Base-by-base conservation (phyloP, 2,797 vertebrate species). In the Pogonophryne albipinna region DNA sequence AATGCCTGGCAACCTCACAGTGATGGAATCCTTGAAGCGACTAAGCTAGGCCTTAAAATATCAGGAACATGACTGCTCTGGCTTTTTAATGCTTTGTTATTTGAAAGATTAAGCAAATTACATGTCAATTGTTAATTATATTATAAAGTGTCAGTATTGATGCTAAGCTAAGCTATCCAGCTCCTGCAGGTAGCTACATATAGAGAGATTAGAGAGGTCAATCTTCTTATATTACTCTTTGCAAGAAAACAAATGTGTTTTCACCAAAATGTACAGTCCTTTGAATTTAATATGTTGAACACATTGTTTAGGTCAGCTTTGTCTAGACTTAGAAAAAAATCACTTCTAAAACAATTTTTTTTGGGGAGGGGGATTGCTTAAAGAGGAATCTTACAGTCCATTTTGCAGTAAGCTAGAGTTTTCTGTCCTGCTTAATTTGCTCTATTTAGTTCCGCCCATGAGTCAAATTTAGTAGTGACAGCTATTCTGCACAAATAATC, bases 1-100 rank as follows among this genome's bases (percentile, higher is more conserved):
- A 74, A 44, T 34, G 17, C 47, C 17, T 20, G 46, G 56, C 55
- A 45, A 34, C 19, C 34, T 64, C 31, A 50, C 31, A 56, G 44
- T 49, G 31, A 41, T 4, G 44, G 51, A 55, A 50, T 46, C 59
- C 42, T 6, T 8, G 14, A 53, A 14, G 50, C 23, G 5, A 66
- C 17, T 16, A 38, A 6, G 14, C 8, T 9, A 53, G 50, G 31
- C 46, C 14, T 8, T 17, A 5, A 57, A 34, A 38, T n/a, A 34
- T n/a, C 27, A 38, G 55, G 9, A 11, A 57, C 16, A 34, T 34
- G 6, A 45, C 44, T 62, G 41, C 20, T 15, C 16, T 9, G 31
- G 31, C 20, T 42, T 53, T 44, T 27, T 53, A 13, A 27, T 42
- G 34, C n/a, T 51, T 16, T 5, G 13, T 9, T 38, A 23, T 49